Evolutionary conservation across 30 jellyfish, hydroid and myxozoan genomes (phyloP), one percentile per base, ranked within the genome.

Genomic region (Haliclystus octoradiatus): DNA sequence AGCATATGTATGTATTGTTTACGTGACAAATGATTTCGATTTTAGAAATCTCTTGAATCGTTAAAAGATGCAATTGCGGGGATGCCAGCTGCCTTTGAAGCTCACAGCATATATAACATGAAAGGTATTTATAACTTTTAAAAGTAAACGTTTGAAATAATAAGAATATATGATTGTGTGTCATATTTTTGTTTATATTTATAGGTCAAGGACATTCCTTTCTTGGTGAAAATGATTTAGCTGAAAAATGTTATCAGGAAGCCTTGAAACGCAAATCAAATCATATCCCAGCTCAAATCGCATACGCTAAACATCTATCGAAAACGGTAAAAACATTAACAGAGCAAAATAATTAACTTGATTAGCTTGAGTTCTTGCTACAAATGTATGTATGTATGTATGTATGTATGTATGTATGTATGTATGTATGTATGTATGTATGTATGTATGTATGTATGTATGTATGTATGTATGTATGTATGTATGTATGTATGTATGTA

Each of bases 51-150:
- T 1, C 49, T 66, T 0, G 50, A 19, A n/a, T 25, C 71, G 15
- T 85, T 85, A 30, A 62, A 14, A 32, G 93, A 77, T 0, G 87
- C 96, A 19, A 50, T 85, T 1, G 72, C 57, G 5, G 63, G 52
- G 2, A 76, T 80, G 83, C 93, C 96, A 0, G 71, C 33, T 65
- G 72, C 75, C 7, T 85, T 71, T 49, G 72, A 74, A 3, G 77
- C 91, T 2, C 93, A 85, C 74, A 85, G 96, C 72, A 52, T 85
- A 9, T 85, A 77, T 69, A 85, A 85, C 66, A 85, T 85, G 96
- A 68, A 77, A 2, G 96, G 96, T 85, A 70, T n/a, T n/a, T n/a
- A n/a, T n/a, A n/a, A n/a, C n/a, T n/a, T n/a, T n/a, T n/a, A n/a
- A n/a, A n/a, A n/a, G n/a, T n/a, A n/a, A n/a, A n/a, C n/a, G n/a